Evolutionary conservation across 2,888 invertebrate species (phyloP).

Genomic region (Helicoverpa assulta): DNA sequence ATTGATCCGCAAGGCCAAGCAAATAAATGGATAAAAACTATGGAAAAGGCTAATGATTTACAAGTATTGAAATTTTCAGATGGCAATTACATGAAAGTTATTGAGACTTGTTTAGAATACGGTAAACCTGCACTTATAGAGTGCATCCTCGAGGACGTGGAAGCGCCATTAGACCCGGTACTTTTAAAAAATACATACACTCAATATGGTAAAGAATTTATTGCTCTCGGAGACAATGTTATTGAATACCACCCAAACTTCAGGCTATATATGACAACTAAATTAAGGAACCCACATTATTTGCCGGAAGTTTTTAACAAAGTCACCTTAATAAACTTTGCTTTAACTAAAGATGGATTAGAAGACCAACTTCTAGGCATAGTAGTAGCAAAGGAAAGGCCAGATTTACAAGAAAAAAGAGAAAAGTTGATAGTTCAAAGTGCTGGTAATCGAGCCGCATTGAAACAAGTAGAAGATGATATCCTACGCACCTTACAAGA

Average conservation of each 20-base stretch:
- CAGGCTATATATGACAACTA: conserved; percentile 95
- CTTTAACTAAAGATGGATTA: conserved; percentile 94
- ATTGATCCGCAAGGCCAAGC: conserved; percentile 97
- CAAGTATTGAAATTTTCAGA: conserved; percentile 94
- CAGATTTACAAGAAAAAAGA: conserved; percentile 95
- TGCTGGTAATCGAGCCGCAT: conserved; percentile 94
- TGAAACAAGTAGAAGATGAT: conserved; percentile 96
- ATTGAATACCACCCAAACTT: conserved; percentile 94
- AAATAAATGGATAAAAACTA: conserved; percentile 95
- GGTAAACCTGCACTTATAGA: conserved; percentile 95
- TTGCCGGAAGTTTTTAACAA: conserved; percentile 95
- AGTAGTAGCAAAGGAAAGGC: conserved; percentile 95
- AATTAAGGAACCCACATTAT: conserved; percentile 95
- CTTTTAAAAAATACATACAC: conserved; percentile 93
- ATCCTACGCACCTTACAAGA: conserved; percentile 96
- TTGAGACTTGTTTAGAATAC: conserved; percentile 93
- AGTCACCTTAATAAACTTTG: conserved; percentile 95
- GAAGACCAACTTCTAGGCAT: conserved; percentile 96
- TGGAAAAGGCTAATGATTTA: conserved; percentile 93
- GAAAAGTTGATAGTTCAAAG: conserved; percentile 94
- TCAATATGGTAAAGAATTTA: conserved; percentile 93
- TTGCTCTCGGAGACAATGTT: conserved; percentile 94
- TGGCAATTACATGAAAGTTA: conserved; percentile 93
- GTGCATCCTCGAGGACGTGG: conserved; percentile 94
- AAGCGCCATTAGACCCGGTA: conserved; percentile 94